Evolutionary conservation across 2,888 invertebrate genomes (phyloP), one percentile per base, ranked within the genome.

Genomic region (Xestobium rufovillosum): DNA sequence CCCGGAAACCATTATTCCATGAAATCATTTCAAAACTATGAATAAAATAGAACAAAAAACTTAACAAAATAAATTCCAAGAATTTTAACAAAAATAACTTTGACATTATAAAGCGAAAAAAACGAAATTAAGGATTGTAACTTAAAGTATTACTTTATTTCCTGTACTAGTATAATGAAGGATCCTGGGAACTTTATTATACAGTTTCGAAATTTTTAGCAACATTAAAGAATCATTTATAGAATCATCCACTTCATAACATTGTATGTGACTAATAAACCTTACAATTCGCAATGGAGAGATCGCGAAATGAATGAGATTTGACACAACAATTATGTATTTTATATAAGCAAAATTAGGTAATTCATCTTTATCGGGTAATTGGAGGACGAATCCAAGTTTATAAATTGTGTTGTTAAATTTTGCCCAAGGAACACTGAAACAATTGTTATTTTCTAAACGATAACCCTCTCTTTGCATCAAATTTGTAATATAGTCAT

Each of bases 281-380:
- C n/a, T 19, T 6, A 19, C n/a, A 19, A 19, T 19, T 8, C n/a
- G 6, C n/a, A 19, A n/a, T 19, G 23, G n/a, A 19, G 23, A 8
- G n/a, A 19, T n/a, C 6, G n/a, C 23, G n/a, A 19, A 19, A 19
- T 19, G n/a, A 19, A 19, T 19, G n/a, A 19, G 23, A 19, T 19
- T 19, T 19, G 23, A 19, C 23, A 19, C 23, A 19, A 19, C n/a
- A 19, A 19, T 19, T 19, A 19, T 19, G 23, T 19, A 19, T 19
- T 19, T 19, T 19, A 19, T 19, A 19, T 6, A 8, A n/a, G 23
- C 23, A 19, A 19, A 19, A 19, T 6, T 8, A 19, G 23, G 23
- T 19, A 19, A n/a, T n/a, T n/a, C 23, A 19, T 19, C 6, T 6
- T 19, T 19, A n/a, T 19, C 23, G 6, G 23, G 23, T n/a, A n/a